Evolutionary conservation across 2,797 vertebrate genomes (phyloP).

Genomic region (Rhabdomys pumilio): DNA sequence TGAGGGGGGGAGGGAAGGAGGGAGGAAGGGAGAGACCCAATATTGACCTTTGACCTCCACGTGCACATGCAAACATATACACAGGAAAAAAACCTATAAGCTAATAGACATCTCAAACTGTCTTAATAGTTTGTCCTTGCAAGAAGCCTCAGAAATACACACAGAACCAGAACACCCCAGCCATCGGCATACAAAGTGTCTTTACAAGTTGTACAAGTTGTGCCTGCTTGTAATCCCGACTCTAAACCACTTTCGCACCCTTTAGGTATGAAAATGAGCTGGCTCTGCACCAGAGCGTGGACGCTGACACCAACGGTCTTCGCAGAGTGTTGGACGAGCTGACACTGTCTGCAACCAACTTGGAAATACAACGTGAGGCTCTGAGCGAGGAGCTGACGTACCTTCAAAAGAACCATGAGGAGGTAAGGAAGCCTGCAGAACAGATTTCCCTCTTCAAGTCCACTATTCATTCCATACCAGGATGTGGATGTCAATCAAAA

Average conservation of each 20-base stretch:
- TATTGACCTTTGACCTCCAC: neutral
- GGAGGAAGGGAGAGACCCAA: no score
- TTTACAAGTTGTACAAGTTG: neutral
- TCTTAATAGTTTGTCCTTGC: neutral
- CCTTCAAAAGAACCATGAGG: slow-evolving; percentile 94
- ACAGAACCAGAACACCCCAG: accelerated
- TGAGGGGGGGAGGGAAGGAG: no score
- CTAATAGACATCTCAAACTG: neutral
- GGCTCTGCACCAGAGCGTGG: slow-evolving; percentile 82
- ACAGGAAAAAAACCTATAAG: neutral
- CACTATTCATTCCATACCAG: neutral
- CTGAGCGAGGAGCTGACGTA: slow-evolving; percentile 90
- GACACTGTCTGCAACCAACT: slow-evolving; percentile 73
- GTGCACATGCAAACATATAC: neutral
- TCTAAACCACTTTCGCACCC: slow-evolving; percentile 21
- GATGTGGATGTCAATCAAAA: neutral
- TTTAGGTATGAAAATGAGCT: slow-evolving; percentile 86
- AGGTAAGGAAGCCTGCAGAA: slow-evolving; percentile 86
- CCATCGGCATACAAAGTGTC: neutral
- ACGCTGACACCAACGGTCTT: slow-evolving; percentile 84
- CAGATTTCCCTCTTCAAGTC: neutral
- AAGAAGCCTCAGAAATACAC: neutral
- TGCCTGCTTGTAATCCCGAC: neutral
- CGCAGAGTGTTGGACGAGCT: slow-evolving; percentile 85
- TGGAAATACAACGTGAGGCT: slow-evolving; percentile 84